Base-by-base conservation (phyloP, 1,140 invertebrate genomes). In the Bombus soroeensis region DNA sequence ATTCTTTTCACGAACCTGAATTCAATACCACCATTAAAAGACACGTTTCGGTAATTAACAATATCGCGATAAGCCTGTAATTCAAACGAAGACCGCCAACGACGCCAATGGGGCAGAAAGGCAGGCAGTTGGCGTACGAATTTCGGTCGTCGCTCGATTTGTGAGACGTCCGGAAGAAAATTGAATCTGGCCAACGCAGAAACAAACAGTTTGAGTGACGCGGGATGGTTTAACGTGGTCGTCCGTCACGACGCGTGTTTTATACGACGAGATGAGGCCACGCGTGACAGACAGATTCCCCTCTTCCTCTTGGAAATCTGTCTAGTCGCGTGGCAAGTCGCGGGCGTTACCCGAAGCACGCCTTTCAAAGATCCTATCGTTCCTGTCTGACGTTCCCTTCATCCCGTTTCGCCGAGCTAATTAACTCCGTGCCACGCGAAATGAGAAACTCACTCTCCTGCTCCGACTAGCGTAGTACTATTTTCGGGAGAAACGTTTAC, bases 181-280 rank as follows among this genome's bases (percentile, higher is more conserved):
- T 94, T 94, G 94, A 94, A 94, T 94, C 88, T 89, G 91, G 90
- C 91, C 92, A 87, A 73, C 74, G 78, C 76, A 94, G 92, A 93
- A 94, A 94, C 92, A 93, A 95, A 93, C 93, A 93, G 83, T 90
- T 91, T 90, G 90, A 87, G 77, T 84, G 85, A 76, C 85, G 86
- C 53, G 70, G 87, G 88, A 93, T 92, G 90, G 92, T 92, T 94
- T 93, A 93, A 94, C 91, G 90, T 87, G 86, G 88, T 91, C 93
- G 93, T 94, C 94, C 92, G 91, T 93, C 92, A 93, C 85, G 88
- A 68, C 90, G 86, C 84, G 87, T 89, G 72, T 81, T 66, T 72
- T 79, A 34, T 76, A 57, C 53, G 70, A 80, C 22, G 70, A 71
- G 70, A n/a, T 28, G 39, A n/a, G 68, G 68, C 68, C 68, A 71